phyloP scores from a whole-genome alignment of 2,113 vertebrate genomes.

The Heteronetta atricapilla region DNA sequence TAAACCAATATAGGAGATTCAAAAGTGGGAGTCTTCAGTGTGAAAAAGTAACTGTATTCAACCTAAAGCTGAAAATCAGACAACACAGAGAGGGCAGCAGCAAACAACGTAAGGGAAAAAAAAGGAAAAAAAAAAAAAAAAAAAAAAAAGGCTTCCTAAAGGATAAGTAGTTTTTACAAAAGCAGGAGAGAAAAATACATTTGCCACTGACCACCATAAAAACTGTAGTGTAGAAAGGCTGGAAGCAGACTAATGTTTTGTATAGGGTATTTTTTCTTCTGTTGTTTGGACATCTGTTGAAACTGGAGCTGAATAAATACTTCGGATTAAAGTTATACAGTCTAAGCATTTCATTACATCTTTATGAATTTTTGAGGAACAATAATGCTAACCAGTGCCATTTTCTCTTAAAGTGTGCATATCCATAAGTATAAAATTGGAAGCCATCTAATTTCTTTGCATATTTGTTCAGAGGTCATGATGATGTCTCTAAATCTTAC shows the following conservation, averaged over 20 bases:
- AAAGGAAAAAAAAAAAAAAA: fast-evolving
- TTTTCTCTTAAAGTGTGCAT: neutral
- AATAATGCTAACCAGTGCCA: neutral
- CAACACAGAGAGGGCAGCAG: neutral
- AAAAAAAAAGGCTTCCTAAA: neutral
- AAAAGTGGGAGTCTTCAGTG: neutral
- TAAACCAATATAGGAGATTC: neutral
- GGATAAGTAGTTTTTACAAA: neutral
- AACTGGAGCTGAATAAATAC: constrained; percentile 53
- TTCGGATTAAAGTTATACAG: constrained; percentile 5
- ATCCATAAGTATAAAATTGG: neutral
- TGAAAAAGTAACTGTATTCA: neutral
- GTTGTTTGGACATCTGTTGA: constrained; percentile 60
- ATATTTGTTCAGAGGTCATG: neutral
- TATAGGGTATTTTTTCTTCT: neutral
- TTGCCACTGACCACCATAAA: neutral
- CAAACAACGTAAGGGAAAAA: neutral
- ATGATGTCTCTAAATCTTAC: neutral
- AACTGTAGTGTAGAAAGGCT: neutral
- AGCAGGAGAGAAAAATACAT: neutral
- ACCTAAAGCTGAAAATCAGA: neutral
- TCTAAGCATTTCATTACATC: neutral
- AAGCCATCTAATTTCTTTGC: neutral
- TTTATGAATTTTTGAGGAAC: constrained; percentile 26
- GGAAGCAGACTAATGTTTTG: constrained; percentile 35